These are phyloP conservation scores for Martes martes DNA, from an alignment of 2,113 vertebrate genomes.

Conservation along the genomic window DNA sequence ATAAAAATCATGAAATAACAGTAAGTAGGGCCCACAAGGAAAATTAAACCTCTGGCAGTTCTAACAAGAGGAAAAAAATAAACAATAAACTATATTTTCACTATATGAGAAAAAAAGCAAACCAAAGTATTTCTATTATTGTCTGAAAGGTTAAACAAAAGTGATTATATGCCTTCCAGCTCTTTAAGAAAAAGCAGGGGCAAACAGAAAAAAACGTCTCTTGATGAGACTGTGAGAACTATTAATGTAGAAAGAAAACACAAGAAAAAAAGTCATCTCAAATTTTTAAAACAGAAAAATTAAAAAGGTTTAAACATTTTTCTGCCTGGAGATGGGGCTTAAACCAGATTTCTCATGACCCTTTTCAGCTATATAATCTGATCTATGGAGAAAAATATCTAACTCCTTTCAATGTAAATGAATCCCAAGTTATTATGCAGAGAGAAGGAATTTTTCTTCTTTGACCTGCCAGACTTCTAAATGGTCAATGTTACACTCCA, in stretches of 20 bases:
- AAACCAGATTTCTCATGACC: background rate
- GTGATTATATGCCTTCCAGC: background rate
- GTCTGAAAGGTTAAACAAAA: background rate
- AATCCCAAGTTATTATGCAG: background rate
- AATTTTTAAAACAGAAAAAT: constrained; percentile 10
- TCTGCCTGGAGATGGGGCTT: background rate
- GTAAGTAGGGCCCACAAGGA: background rate
- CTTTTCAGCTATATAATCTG: background rate
- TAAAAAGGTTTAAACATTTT: background rate
- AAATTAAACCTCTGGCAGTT: background rate
- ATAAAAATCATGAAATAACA: background rate
- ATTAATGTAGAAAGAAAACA: background rate
- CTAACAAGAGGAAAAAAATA: background rate
- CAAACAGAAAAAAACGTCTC: background rate
- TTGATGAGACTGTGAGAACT: background rate
- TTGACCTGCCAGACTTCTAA: background rate
- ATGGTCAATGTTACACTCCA: background rate
- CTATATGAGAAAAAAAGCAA: background rate
- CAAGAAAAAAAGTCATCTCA: background rate
- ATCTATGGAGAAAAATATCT: background rate
- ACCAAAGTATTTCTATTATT: background rate
- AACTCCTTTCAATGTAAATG: constrained; percentile 35
- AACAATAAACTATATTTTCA: background rate
- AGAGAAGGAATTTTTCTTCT: constrained; percentile 40
- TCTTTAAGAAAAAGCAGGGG: background rate